Evolutionary conservation across 1,140 invertebrate genomes (phyloP).

Genomic region (Eriosoma lanigerum): DNA sequence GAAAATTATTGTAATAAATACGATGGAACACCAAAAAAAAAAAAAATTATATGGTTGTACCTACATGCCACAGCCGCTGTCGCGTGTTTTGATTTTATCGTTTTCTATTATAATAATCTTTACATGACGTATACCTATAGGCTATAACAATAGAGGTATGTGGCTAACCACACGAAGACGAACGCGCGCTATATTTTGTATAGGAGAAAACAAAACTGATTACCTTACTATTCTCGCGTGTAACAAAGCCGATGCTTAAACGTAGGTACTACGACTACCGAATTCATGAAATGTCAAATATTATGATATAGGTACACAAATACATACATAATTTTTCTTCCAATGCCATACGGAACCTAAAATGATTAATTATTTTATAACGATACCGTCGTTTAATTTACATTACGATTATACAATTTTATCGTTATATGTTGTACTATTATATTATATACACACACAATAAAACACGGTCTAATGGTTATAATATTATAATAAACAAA

Average conservation of each 20-base stretch:
- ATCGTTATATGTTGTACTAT: background rate
- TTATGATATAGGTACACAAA: background rate
- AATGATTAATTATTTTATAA: background rate
- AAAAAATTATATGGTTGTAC: background rate
- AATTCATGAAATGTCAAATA: conserved; percentile 14
- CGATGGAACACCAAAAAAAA: background rate
- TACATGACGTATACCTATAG: background rate
- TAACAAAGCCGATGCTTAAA: background rate
- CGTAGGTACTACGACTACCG: conserved; percentile 13
- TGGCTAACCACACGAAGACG: background rate
- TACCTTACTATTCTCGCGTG: background rate
- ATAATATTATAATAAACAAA: too few species aligned
- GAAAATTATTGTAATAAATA: background rate
- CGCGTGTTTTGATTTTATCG: conserved; percentile 28
- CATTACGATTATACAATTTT: background rate
- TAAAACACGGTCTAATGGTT: too few species aligned
- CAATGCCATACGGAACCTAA: background rate
- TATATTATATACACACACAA: too few species aligned
- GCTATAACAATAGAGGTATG: background rate
- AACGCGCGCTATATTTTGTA: too few species aligned
- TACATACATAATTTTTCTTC: background rate
- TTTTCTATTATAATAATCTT: background rate
- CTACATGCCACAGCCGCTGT: background rate
- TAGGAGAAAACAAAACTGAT: background rate
- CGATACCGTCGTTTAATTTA: background rate